Evolutionary conservation across 2,888 invertebrate species (phyloP), one percentile per base, ranked within the genome.

Genomic region (Pteria penguin): DNA sequence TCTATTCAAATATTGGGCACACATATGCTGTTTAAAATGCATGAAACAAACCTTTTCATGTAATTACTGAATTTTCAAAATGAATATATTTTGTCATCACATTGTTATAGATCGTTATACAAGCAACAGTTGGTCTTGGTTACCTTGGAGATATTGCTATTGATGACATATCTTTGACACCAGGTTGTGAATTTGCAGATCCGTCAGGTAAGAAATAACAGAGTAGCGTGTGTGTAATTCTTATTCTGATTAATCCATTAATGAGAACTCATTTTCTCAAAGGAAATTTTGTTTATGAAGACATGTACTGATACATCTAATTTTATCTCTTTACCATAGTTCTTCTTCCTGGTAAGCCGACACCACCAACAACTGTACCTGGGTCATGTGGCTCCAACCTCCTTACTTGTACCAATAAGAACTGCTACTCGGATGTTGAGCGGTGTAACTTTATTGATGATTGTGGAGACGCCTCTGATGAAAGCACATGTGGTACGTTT

Each of bases 91-190:
- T 22, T 31, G 65, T 4, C 74, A n/a, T n/a, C n/a, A n/a, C n/a
- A n/a, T n/a, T n/a, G n/a, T n/a, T n/a, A n/a, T n/a, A 88, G 86
- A 79, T 88, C 55, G 83, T 87, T 2, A 81, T 89, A 60, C 85
- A 88, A 78, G 89, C 81, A n/a, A 82, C 65, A 22, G 82, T 85
- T 8, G 89, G 88, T 27, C 69, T 68, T 52, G 86, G 88, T 58
- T 72, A 74, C 69, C 80, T 80, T 67, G 87, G 87, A 60, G 86
- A 88, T 75, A 89, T 89, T n/a, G 88, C 87, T 29, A 83, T 89
- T 65, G 89, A 89, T 80, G 88, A 89, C 74, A 75, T 89, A 52
- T 88, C 88, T 11, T 60, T 89, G 24, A 88, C 89, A 24, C 86
- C 87, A 5, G 87, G 88, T 11, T 89, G 89, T 76, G 85, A 85